Evolutionary conservation across 1,140 invertebrate species (phyloP).

Genomic region (Trachelipus rathkii): DNA sequence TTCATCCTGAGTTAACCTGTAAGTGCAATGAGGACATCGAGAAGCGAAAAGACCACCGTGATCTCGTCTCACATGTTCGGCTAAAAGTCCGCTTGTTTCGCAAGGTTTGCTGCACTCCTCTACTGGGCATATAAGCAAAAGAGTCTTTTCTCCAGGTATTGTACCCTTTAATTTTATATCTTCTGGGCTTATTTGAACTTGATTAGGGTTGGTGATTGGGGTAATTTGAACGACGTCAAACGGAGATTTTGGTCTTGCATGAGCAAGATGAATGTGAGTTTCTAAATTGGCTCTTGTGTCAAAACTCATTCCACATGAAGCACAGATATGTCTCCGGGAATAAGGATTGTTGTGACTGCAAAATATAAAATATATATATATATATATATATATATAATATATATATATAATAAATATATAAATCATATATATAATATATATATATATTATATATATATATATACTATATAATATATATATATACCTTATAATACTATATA

Average conservation of each 20-base stretch:
- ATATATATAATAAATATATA: no score
- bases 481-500: no score
- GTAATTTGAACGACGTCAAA: background rate
- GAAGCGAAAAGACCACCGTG: slow-evolving; percentile 46
- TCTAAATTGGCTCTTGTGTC: slow-evolving; percentile 41
- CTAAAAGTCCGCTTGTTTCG: slow-evolving; percentile 47
- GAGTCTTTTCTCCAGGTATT: slow-evolving; percentile 50
- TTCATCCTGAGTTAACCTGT: slow-evolving; percentile 42
- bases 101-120: slow-evolving; percentile 48
- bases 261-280: slow-evolving; percentile 39
- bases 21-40: slow-evolving; percentile 51
- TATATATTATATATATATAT: no score
- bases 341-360: slow-evolving; percentile 45
- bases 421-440: no score
- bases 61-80: slow-evolving; percentile 46
- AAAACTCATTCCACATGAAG: slow-evolving; percentile 38
- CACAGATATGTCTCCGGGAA: slow-evolving; percentile 40
- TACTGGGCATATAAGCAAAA: slow-evolving; percentile 48
- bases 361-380: background rate
- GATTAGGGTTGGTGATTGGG: background rate
- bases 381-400: no score
- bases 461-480: no score
- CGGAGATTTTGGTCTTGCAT: slow-evolving; percentile 29
- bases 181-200: background rate
- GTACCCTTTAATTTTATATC: background rate